Conservation (phyloP, 2,888 invertebrate genomes). For the Microctonus brassicae region DNA sequence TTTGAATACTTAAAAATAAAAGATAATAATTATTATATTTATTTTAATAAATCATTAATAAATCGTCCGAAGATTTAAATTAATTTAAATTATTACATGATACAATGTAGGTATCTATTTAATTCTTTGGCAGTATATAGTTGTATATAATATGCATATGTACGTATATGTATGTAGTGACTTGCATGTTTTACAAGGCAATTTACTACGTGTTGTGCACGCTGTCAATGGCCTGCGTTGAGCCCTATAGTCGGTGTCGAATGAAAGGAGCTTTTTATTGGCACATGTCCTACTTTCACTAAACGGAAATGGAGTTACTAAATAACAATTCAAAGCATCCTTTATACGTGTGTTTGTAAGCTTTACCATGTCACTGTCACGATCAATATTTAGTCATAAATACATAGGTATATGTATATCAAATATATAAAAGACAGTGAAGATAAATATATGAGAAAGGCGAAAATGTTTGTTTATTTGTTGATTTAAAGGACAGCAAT, state of each 20-base stretch:
- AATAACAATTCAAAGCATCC: conserved; percentile 43
- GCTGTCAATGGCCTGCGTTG: conserved; percentile 32
- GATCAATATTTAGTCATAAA: conserved; percentile 9
- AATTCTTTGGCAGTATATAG: too few species aligned
- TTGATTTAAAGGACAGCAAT: not conserved
- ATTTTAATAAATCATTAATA: not conserved
- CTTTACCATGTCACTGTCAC: not conserved
- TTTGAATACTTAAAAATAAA: not conserved
- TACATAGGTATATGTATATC: not conserved
- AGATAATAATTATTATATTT: not conserved
- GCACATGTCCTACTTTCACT: conserved; percentile 45
- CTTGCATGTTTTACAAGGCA: conserved; percentile 37
- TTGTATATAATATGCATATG: too few species aligned
- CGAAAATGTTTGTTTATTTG: not conserved
- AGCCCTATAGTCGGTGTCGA: conserved; percentile 20
- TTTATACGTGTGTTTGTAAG: not conserved
- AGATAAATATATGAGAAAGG: not conserved
- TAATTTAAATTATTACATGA: too few species aligned
- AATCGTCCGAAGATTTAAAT: too few species aligned
- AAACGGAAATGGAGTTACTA: conserved; percentile 50
- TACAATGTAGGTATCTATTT: too few species aligned
- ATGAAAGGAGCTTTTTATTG: conserved; percentile 48
- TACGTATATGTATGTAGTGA: not conserved
- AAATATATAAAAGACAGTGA: not conserved
- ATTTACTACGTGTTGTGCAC: conserved; percentile 30